Percentiles rank a stretch among this genome's conserved stretches.
Evolutionary conservation across 2,113 vertebrate genomes (phyloP).

Genomic region (Patagioenas fasciata): DNA sequence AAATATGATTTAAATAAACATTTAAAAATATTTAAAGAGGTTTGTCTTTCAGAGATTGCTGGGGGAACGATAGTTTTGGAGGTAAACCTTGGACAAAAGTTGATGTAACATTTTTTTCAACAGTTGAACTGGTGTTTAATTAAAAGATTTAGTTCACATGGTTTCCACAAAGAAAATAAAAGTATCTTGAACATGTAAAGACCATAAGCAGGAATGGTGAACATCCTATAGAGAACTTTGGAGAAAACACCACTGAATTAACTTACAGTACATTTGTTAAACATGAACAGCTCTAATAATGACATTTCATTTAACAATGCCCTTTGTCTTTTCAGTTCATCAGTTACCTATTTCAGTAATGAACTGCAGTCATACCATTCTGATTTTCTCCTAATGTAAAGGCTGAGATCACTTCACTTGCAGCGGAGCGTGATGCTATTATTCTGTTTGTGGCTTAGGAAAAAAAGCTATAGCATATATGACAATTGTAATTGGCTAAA

Average conservation of each 20-base stretch:
- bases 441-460: constrained; percentile 80
- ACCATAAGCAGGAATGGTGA: constrained; percentile 53
- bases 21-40: background rate
- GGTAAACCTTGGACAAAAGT: background rate
- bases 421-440: constrained; percentile 84
- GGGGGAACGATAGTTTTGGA: background rate
- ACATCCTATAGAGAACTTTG: constrained; percentile 76
- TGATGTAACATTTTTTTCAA: background rate
- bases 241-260: constrained; percentile 81
- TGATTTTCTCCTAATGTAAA: constrained; percentile 85
- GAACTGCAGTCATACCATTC: constrained; percentile 84
- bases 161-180: constrained; percentile 49
- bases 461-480: constrained; percentile 78
- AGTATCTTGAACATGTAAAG: constrained; percentile 23
- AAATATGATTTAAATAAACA: background rate
- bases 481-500: constrained; percentile 76
- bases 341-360: constrained; percentile 87
- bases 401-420: constrained; percentile 82
- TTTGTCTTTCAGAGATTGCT: background rate
- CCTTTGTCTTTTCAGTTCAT: constrained; percentile 88
- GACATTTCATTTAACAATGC: constrained; percentile 89
- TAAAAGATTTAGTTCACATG: background rate
- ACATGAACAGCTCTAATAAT: constrained; percentile 86
- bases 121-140: background rate
- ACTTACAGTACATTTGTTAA: constrained; percentile 87